Evolutionary conservation across 2,888 invertebrate species (phyloP).

Genomic region (Formica aserva): DNA sequence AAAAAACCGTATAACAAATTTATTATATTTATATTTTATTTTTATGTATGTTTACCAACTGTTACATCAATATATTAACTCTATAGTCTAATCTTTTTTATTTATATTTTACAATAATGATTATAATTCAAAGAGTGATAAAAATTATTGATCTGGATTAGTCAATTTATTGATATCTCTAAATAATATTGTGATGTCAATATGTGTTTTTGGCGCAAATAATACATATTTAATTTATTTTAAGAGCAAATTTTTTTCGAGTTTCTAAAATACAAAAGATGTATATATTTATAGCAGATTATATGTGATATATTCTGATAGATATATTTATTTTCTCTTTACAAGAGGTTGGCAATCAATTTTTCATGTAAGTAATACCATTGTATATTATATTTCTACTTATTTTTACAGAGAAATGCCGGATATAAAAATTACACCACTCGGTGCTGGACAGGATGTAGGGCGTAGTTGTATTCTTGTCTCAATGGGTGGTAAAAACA

Average conservation of each 20-base stretch:
- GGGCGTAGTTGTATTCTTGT: slow-evolving; percentile 98
- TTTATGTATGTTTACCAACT: neutral
- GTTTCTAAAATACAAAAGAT: neutral
- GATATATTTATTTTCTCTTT: neutral
- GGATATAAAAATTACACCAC: slow-evolving; percentile 94
- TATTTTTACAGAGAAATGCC: slow-evolving; percentile 89
- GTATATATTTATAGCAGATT: neutral
- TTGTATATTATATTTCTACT: neutral
- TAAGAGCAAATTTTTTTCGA: neutral
- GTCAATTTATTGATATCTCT: neutral
- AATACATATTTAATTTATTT: neutral
- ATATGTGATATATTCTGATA: neutral
- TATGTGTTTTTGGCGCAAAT: neutral
- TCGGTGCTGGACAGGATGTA: slow-evolving; percentile 98
- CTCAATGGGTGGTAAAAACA: slow-evolving; percentile 98
- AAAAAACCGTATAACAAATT: neutral
- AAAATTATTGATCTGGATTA: neutral
- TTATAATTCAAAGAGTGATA: neutral
- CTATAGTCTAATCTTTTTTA: neutral
- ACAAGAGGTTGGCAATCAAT: neutral
- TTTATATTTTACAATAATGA: slow-evolving; percentile 9
- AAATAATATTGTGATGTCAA: neutral
- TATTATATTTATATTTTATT: neutral
- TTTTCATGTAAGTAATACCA: neutral
- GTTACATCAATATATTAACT: neutral